phyloP scores from a whole-genome alignment of 2,888 invertebrate genomes.

The Phanerotoma sp. region DNA sequence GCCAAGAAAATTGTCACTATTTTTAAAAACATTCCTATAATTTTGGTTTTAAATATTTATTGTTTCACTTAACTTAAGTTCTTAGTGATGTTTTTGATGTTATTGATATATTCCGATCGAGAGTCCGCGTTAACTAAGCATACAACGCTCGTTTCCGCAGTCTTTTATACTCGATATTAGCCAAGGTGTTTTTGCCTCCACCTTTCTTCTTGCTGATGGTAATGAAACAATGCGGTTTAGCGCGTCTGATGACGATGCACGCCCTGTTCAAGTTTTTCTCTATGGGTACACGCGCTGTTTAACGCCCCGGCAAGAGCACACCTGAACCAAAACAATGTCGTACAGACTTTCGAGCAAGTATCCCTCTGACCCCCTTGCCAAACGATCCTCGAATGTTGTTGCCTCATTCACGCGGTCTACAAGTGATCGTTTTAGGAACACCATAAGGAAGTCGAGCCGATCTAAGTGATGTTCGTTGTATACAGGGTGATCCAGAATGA shows the following conservation, averaged over 20 bases:
- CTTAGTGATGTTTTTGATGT: no score
- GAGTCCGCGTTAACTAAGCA: constrained; percentile 33
- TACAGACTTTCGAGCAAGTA: constrained; percentile 50
- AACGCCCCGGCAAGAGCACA: constrained; percentile 46
- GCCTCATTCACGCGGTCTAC: constrained; percentile 19
- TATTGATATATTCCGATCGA: constrained; percentile 13
- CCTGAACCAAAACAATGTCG: constrained; percentile 53
- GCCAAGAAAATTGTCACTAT: constrained; percentile 25
- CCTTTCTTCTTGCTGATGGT: constrained; percentile 30
- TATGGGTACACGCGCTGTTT: constrained; percentile 52
- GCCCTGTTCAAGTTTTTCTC: constrained; percentile 23
- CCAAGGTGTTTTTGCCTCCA: constrained; percentile 26
- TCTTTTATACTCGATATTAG: constrained; percentile 35
- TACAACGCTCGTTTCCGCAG: constrained; percentile 13
- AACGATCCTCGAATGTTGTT: constrained; percentile 48
- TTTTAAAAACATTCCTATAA: constrained; percentile 31
- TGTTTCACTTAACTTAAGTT: no score
- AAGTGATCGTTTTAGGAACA: constrained; percentile 9
- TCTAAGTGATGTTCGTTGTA: no score
- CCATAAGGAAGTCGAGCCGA: constrained; percentile 26
- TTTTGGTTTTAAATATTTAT: no score
- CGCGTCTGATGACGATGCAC: constrained; percentile 25
- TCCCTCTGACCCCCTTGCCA: constrained; percentile 55
- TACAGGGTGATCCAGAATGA: no score
- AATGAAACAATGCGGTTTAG: constrained; percentile 1